Percentiles rank a stretch among this genome's conserved stretches.
Evolutionary conservation across 2,113 vertebrate species (phyloP).

Genomic region (Gnathonemus longibarbis): DNA sequence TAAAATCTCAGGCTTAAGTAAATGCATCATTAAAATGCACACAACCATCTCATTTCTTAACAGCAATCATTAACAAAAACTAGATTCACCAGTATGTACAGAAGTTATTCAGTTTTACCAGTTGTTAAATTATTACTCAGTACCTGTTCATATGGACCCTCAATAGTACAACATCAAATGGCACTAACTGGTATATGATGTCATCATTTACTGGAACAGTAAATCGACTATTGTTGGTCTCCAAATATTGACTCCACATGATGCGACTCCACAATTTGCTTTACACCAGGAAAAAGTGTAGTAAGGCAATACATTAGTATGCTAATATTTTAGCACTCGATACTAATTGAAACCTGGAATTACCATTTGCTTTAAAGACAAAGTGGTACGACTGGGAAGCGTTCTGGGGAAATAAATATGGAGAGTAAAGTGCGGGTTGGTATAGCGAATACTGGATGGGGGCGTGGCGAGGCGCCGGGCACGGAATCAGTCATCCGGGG

Average conservation of each 20-base stretch:
- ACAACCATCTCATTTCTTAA: slow-evolving; percentile 1
- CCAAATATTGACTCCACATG: slow-evolving; percentile 4
- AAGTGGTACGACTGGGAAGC: background rate
- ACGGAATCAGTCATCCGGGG: slow-evolving; percentile 31
- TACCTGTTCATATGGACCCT: slow-evolving; percentile 27
- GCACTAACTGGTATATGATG: slow-evolving; percentile 32
- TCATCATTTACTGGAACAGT: slow-evolving; percentile 6
- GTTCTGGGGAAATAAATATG: slow-evolving; percentile 67
- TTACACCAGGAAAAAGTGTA: slow-evolving; percentile 3
- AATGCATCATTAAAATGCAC: slow-evolving; percentile 40
- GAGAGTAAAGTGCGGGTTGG: slow-evolving; percentile 73
- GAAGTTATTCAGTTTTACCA: slow-evolving; percentile 12
- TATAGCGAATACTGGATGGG: slow-evolving; percentile 48
- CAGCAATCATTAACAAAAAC: background rate
- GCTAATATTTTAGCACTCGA: background rate
- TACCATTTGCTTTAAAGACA: background rate
- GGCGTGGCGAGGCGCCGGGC: slow-evolving; percentile 24
- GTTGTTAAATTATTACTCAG: slow-evolving; percentile 12
- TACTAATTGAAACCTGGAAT: background rate
- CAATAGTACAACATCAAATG: slow-evolving; percentile 38
- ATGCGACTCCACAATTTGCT: background rate
- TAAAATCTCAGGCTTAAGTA: slow-evolving; percentile 45
- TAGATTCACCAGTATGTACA: slow-evolving; percentile 27
- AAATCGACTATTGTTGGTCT: slow-evolving; percentile 1
- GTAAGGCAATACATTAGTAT: slow-evolving; percentile 4